Percentiles rank a stretch among this genome's conserved stretches.
phyloP scores from a whole-genome alignment of 2,888 invertebrate species.

The Catocala nupta region DNA sequence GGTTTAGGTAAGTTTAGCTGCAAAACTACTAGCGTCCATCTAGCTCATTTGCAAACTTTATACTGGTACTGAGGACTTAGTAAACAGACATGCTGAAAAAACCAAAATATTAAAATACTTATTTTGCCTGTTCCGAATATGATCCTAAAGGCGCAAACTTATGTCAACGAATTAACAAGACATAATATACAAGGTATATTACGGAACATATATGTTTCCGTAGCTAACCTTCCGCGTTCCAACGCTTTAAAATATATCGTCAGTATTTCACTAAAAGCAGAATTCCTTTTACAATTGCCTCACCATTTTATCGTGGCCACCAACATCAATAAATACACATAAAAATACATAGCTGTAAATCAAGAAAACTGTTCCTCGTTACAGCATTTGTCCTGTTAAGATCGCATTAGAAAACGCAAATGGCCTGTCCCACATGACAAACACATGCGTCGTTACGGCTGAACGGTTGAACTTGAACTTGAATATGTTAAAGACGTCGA shows the following conservation, averaged over 20 bases:
- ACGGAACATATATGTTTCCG: not conserved
- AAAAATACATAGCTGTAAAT: conserved; percentile 15
- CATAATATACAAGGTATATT: too few relatives aligned
- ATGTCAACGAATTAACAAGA: too few relatives aligned
- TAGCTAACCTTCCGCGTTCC: not conserved
- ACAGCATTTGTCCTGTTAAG: conserved; percentile 25
- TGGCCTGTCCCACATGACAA: conserved; percentile 38
- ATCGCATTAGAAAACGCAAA: conserved; percentile 39
- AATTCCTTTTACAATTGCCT: not conserved
- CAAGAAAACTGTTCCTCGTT: conserved; percentile 16
- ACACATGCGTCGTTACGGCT: conserved; percentile 35
- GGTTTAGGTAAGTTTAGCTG: too few relatives aligned
- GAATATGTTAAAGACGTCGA: conserved; percentile 2
- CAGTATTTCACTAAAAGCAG: not conserved
- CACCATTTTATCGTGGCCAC: not conserved
- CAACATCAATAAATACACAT: not conserved
- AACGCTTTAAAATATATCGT: not conserved
- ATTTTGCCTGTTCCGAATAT: too few relatives aligned
- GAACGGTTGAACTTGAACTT: conserved; percentile 15
- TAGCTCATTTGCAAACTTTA: too few relatives aligned
- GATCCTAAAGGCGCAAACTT: too few relatives aligned
- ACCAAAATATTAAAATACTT: too few relatives aligned
- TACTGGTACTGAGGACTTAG: too few relatives aligned
- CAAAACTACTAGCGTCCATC: too few relatives aligned
- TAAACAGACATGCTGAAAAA: too few relatives aligned